A percentile compares a stretch with the other conserved stretches of the same genome.
phyloP scores from a whole-genome alignment of 1,140 invertebrate genomes.

The Sitodiplosis mosellana region DNA sequence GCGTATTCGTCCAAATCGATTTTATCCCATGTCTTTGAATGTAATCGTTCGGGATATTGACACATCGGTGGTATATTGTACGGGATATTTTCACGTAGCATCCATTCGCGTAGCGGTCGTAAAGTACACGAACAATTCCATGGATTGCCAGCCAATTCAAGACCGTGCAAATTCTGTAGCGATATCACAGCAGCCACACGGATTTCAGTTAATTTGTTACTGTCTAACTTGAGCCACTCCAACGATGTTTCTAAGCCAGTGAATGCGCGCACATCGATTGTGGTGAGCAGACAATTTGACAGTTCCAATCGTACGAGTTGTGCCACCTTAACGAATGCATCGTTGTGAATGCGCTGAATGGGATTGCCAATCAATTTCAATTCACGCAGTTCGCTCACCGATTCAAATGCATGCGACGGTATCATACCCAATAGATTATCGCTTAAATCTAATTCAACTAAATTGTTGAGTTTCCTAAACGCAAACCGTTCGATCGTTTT shows the following conservation, averaged over 20 bases:
- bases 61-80: constrained; percentile 48
- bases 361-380: constrained; percentile 52
- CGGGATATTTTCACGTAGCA: constrained; percentile 55
- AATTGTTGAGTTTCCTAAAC: constrained; percentile 48
- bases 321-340: constrained; percentile 45
- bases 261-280: constrained; percentile 49
- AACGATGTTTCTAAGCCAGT: constrained; percentile 45
- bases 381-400: constrained; percentile 53
- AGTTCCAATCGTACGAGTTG: constrained; percentile 55
- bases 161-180: constrained; percentile 46
- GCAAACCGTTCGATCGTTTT: constrained; percentile 39
- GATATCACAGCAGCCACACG: constrained; percentile 40
- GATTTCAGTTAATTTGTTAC: constrained; percentile 47
- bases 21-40: constrained; percentile 46
- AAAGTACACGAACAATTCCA: constrained; percentile 67
- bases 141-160: constrained; percentile 55
- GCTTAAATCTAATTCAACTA: constrained; percentile 62
- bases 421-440: constrained; percentile 44
- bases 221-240: constrained; percentile 56
- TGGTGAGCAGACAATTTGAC: constrained; percentile 43
- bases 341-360: constrained; percentile 42
- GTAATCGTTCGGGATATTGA: constrained; percentile 36
- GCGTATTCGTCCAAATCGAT: constrained; percentile 63
- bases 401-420: constrained; percentile 48
- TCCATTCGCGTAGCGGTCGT: constrained; percentile 56